A percentile compares a stretch with the other conserved stretches of the same genome.
These are phyloP conservation scores for Oreohelix idahoensis DNA, from an alignment of 1,140 invertebrate genomes.

Conservation along the genomic window DNA sequence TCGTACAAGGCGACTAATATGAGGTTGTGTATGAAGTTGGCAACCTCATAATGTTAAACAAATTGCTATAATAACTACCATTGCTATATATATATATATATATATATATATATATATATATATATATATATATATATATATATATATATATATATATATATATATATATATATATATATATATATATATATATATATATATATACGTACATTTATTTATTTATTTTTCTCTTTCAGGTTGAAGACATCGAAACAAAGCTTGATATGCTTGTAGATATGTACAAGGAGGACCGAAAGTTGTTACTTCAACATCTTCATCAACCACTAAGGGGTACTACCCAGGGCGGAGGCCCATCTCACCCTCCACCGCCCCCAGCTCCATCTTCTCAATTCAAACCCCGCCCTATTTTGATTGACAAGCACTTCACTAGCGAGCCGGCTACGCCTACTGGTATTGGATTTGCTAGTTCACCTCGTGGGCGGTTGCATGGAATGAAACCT, in stretches of 20 bases:
- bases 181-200: too few relatives aligned
- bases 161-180: too few relatives aligned
- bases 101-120: too few relatives aligned
- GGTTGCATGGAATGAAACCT: conserved; percentile 61
- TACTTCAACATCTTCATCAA: conserved; percentile 51
- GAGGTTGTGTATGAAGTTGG: too few relatives aligned
- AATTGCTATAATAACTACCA: too few relatives aligned
- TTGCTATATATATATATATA: too few relatives aligned
- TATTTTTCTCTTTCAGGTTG: conserved; percentile 81
- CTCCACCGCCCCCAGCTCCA: conserved; percentile 54
- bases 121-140: too few relatives aligned
- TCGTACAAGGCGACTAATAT: too few relatives aligned
- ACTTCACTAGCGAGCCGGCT: conserved; percentile 83
- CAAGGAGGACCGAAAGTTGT: conserved; percentile 83
- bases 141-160: too few relatives aligned
- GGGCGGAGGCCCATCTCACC: conserved; percentile 42
- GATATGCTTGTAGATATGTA: conserved; percentile 94
- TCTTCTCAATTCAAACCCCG: conserved; percentile 49
- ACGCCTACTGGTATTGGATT: conserved; percentile 76
- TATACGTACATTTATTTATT: too few relatives aligned
- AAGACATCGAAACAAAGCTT: conserved; percentile 91
- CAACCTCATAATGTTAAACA: too few relatives aligned
- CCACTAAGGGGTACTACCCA: conserved; percentile 11
- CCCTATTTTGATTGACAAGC: conserved; percentile 78
- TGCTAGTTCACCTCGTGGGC: not conserved